Conservation (phyloP, 2,888 invertebrate species). For the Tenodera sinensis region DNA sequence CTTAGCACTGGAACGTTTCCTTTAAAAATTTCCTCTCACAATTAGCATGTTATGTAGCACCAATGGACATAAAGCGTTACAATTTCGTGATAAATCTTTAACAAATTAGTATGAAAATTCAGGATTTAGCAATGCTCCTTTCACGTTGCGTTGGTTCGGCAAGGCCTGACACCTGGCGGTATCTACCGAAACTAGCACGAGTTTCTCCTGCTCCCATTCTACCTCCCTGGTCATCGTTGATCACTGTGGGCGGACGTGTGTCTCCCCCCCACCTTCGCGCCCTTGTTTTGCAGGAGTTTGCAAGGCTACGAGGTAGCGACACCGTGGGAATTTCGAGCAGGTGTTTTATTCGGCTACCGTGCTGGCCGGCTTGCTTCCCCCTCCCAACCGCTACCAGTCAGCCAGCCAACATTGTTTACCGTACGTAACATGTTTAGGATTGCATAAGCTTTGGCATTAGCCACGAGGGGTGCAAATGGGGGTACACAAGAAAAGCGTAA, state of each 20-base stretch:
- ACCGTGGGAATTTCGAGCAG: slow-evolving; percentile 26
- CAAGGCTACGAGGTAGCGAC: neutral
- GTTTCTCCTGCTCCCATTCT: neutral
- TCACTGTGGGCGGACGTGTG: neutral
- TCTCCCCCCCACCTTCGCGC: neutral
- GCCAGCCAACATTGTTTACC: neutral
- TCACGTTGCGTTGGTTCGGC: neutral
- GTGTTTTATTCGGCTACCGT: slow-evolving; percentile 22
- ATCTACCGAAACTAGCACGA: neutral
- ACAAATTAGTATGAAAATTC: too few species aligned
- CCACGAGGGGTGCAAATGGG: neutral
- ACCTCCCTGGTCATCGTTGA: neutral
- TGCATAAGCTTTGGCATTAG: neutral
- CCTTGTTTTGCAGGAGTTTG: neutral
- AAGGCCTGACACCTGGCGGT: neutral
- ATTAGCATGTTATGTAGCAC: too few species aligned
- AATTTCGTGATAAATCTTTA: too few species aligned
- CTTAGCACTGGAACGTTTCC: too few species aligned
- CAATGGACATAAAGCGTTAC: too few species aligned
- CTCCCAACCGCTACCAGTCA: neutral
- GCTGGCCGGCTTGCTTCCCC: neutral
- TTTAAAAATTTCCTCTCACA: too few species aligned
- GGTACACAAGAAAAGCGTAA: too few species aligned
- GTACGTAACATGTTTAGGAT: neutral
- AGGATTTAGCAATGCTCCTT: too few species aligned